Conservation (phyloP, 2,113 vertebrate species). For the Taxidea taxus region DNA sequence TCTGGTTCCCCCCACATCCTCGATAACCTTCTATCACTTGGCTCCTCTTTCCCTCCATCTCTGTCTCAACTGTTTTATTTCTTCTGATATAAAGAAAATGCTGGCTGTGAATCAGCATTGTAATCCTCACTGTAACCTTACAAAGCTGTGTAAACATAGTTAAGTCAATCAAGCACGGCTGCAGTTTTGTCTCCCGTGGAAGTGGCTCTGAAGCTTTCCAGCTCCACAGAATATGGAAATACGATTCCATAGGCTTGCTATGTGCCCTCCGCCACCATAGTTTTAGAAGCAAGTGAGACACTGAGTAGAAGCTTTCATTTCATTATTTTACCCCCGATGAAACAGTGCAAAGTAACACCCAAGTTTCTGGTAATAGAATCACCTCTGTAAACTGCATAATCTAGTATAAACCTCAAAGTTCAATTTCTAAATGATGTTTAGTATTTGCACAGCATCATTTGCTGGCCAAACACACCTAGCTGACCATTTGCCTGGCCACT, state of each 20-base stretch:
- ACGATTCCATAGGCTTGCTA: not conserved
- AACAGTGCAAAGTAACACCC: not conserved
- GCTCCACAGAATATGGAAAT: not conserved
- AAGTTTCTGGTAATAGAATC: not conserved
- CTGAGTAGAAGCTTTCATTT: not conserved
- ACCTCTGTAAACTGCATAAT: not conserved
- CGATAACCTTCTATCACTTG: not conserved
- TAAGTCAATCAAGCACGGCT: not conserved
- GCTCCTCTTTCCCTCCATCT: not conserved
- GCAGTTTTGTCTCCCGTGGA: not conserved
- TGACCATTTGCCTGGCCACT: constrained; percentile 31
- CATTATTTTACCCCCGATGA: not conserved
- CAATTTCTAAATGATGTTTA: constrained; percentile 48
- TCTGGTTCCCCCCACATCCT: not conserved
- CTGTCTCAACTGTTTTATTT: not conserved
- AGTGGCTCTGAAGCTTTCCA: not conserved
- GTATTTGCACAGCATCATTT: constrained; percentile 47
- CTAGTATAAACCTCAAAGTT: not conserved
- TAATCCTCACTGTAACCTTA: not conserved
- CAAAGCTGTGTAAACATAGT: not conserved
- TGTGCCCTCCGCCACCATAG: not conserved
- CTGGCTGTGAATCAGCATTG: not conserved
- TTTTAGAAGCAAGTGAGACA: not conserved
- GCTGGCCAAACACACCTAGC: constrained; percentile 29
- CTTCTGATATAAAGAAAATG: not conserved